Base-by-base conservation (phyloP, 2,797 vertebrate species). In the Falco novaeseelandiae region DNA sequence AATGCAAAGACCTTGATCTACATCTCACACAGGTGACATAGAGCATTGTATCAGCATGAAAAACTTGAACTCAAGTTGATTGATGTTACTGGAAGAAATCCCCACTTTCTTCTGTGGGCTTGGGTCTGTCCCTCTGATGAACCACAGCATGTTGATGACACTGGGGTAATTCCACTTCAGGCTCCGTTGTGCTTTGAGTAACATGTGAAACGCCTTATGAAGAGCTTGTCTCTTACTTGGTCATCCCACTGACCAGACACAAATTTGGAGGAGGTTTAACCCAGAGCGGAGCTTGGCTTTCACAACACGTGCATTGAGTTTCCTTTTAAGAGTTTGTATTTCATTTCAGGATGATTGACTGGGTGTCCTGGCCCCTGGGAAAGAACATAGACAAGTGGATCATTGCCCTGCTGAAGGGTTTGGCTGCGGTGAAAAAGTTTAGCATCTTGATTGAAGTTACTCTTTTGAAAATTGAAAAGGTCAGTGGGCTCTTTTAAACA, bases 341-440 rank as follows among this genome's bases (percentile, higher is more conserved):
- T 95, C 9, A 15, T 96, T 96, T 83, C 96, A 99, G 98, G 96
- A 99, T 99, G 98, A 98, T 98, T 10, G 98, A 99, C 91, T 99
- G 98, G 98, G 98, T 99, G 71, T 98, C 98, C 5, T 99, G 98
- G 98, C 98, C 98, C 25, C 90, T 99, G 89, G 98, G 98, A 57
- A 98, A 98, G 96, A 98, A 98, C 94, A 98, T 98, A 91, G 98
- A 99, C 97, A 98, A 98, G 91, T 99, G 98, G 98, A 98, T 99
- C 93, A 98, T 98, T 44, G 98, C 98, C 16, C 93, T 99, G 83
- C 97, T 99, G 80, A 98, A 98, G 96, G 98, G 98, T 54, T 94
- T 99, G 97, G 98, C 98, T 1, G 98, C 98, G 0, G 98, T 98
- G 87, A 99, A 98, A 89, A 98, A 98, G 96, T 98, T 98, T 97